These are phyloP conservation scores for Canis aureus DNA, from an alignment of 2,113 vertebrate genomes.

Conservation along the genomic window DNA sequence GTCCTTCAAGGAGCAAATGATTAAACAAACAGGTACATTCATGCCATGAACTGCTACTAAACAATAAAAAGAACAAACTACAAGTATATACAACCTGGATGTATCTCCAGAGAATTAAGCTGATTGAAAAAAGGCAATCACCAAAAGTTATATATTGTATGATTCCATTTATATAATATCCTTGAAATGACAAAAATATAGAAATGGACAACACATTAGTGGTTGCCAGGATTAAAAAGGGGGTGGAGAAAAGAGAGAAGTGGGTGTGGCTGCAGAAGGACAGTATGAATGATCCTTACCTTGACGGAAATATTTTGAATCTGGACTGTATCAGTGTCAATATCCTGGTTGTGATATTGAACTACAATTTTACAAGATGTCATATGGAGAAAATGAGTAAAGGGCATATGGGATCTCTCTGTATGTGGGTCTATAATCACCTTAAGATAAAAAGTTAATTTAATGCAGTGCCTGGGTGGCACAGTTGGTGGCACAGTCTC, in stretches of 20 bases:
- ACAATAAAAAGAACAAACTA: conserved; percentile 12
- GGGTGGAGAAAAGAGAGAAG: neutral
- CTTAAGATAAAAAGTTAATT: neutral
- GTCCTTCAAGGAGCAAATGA: neutral
- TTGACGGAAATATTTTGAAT: neutral
- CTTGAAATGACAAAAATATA: neutral
- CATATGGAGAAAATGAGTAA: neutral
- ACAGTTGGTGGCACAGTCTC: neutral
- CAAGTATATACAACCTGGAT: neutral
- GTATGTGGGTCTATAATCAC: neutral
- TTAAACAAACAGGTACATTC: neutral
- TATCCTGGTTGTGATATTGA: neutral
- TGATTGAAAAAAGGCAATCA: neutral
- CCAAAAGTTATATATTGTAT: neutral
- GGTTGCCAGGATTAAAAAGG: neutral
- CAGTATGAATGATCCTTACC: neutral
- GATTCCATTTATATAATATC: neutral
- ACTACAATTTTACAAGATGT: neutral
- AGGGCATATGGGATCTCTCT: neutral
- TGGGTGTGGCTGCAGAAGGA: neutral
- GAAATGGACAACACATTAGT: neutral
- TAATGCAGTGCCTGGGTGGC: neutral
- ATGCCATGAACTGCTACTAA: neutral
- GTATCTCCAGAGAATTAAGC: neutral
- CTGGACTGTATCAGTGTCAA: neutral